phyloP scores from a whole-genome alignment of 1,140 invertebrate species.

The Drosophila watanabei region DNA sequence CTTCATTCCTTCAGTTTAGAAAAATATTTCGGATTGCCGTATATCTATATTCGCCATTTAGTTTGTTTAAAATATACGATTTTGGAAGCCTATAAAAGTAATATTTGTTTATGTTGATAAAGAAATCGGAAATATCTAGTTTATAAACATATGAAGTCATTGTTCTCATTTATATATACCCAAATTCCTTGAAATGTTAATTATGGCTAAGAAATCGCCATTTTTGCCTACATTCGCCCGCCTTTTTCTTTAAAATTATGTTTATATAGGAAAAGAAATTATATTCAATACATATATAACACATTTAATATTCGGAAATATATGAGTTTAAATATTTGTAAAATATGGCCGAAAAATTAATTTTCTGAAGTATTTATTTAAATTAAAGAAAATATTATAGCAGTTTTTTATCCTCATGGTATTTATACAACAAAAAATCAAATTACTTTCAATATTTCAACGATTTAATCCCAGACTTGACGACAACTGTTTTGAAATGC shows the following conservation, averaged over 20 bases:
- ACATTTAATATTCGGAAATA: not conserved
- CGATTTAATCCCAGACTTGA: slow-evolving; percentile 21
- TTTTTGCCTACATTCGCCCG: slow-evolving; percentile 5
- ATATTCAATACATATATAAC: not conserved
- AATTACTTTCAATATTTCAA: slow-evolving; percentile 24
- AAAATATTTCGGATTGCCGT: slow-evolving; percentile 13
- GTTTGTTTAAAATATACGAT: slow-evolving; percentile 21
- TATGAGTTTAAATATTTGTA: slow-evolving; percentile 5
- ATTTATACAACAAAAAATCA: slow-evolving; percentile 23
- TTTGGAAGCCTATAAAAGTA: slow-evolving; percentile 11
- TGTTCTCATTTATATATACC: slow-evolving; percentile 18
- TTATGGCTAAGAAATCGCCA: slow-evolving; percentile 2
- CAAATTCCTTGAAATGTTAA: slow-evolving; percentile 20
- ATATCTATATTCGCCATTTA: slow-evolving; percentile 23
- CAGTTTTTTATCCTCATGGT: not conserved
- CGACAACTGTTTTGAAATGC: slow-evolving; percentile 47
- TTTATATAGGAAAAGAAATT: slow-evolving; percentile 25
- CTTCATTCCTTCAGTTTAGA: not conserved
- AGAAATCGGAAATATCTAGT: slow-evolving; percentile 34
- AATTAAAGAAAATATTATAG: slow-evolving; percentile 1
- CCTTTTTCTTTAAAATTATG: slow-evolving; percentile 14
- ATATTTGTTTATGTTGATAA: slow-evolving; percentile 47
- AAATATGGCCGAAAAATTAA: slow-evolving; percentile 10
- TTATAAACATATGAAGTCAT: slow-evolving; percentile 43
- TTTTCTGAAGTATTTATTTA: slow-evolving; percentile 10